Conservation (phyloP, 1,140 invertebrate genomes). For the Anoplolepis gracilipes region DNA sequence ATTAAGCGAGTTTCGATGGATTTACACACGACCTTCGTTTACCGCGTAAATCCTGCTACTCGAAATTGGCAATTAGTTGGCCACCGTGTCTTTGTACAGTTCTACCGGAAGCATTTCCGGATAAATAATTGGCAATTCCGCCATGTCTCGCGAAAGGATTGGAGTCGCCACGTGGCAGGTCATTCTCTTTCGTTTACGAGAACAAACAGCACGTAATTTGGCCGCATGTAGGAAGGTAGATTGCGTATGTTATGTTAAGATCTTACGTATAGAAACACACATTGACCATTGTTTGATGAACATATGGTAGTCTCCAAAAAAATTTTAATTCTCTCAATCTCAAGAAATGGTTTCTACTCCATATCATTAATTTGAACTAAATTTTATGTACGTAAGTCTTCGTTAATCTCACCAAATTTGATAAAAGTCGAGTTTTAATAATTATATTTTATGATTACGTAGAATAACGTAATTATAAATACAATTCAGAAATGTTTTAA, state of each 20-base stretch:
- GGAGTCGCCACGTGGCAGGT: constrained; percentile 60
- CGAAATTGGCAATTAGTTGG: constrained; percentile 77
- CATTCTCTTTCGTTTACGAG: constrained; percentile 71
- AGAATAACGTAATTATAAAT: too few relatives aligned
- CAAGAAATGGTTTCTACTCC: neutral
- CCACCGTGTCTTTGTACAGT: constrained; percentile 62
- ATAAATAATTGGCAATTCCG: constrained; percentile 78
- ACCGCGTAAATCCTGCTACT: constrained; percentile 24
- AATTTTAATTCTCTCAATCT: neutral
- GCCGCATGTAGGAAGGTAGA: neutral
- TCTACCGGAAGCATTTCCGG: constrained; percentile 54
- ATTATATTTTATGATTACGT: neutral
- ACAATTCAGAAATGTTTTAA: neutral
- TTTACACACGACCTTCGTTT: constrained; percentile 49
- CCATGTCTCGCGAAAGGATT: constrained; percentile 53
- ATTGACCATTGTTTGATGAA: neutral
- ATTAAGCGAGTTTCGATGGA: constrained; percentile 9
- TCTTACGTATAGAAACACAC: neutral
- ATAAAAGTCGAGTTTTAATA: neutral
- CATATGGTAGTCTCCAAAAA: neutral
- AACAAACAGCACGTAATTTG: constrained; percentile 24
- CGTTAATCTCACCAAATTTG: neutral
- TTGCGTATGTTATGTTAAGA: constrained; percentile 16
- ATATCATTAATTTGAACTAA: neutral
- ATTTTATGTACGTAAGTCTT: neutral